Conservation (phyloP, 2,888 invertebrate genomes). For the Troides oblongomaculatus region DNA sequence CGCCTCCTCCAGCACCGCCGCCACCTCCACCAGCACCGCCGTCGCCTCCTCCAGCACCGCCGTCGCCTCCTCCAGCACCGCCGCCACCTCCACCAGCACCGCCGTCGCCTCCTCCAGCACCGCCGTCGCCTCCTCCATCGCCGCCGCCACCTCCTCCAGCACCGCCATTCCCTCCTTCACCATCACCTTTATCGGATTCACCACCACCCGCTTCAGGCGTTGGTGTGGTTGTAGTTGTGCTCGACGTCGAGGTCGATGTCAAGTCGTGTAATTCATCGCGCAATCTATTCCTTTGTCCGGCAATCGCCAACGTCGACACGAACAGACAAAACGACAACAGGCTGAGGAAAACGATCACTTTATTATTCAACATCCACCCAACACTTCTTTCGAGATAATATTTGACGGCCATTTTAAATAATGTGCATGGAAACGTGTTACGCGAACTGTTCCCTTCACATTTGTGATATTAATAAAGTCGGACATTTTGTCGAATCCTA, state of each 20-base stretch:
- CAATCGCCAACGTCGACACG: slow-evolving; percentile 59
- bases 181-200: background rate
- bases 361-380: slow-evolving; percentile 65
- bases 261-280: slow-evolving; percentile 44
- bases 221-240: slow-evolving; percentile 19
- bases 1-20: too few relatives aligned
- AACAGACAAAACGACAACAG: slow-evolving; percentile 61
- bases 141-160: background rate
- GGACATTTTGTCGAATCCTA: slow-evolving; percentile 2
- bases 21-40: too few relatives aligned
- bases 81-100: too few relatives aligned
- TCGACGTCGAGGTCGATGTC: slow-evolving; percentile 5
- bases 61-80: too few relatives aligned
- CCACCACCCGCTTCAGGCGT: background rate
- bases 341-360: slow-evolving; percentile 61
- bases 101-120: too few relatives aligned
- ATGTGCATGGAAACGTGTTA: too few relatives aligned
- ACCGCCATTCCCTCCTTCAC: background rate
- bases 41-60: too few relatives aligned
- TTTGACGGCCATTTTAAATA: slow-evolving; percentile 45
- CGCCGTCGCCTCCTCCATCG: too few relatives aligned
- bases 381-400: slow-evolving; percentile 55
- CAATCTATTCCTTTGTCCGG: slow-evolving; percentile 58
- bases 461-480: slow-evolving; percentile 12
- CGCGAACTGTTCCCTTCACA: background rate